A percentile compares a stretch with the other conserved stretches of the same genome.
Evolutionary conservation across 2,113 vertebrate species (phyloP).

Genomic region (Acanthisitta chloris): DNA sequence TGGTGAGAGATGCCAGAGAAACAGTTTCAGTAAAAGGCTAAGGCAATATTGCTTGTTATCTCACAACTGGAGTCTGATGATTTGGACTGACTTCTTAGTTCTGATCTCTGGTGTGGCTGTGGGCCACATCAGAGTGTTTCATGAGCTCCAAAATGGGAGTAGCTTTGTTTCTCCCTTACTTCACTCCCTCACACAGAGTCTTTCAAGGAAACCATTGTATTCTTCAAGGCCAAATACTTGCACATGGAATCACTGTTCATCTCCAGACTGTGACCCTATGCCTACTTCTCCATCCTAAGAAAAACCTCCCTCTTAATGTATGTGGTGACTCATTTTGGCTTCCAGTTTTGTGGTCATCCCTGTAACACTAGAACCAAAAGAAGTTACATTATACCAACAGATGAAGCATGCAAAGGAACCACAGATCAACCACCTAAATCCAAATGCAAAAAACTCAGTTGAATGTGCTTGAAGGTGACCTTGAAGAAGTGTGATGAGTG

Average conservation of each 20-base stretch:
- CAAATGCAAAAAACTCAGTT: background rate
- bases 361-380: background rate
- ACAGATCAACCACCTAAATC: background rate
- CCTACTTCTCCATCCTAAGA: fast-evolving
- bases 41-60: background rate
- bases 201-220: background rate
- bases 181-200: background rate
- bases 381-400: background rate
- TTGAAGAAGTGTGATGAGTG: background rate
- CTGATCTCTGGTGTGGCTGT: background rate
- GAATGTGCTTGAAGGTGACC: background rate
- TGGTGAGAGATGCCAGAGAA: background rate
- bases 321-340: background rate
- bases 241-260: background rate
- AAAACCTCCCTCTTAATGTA: background rate
- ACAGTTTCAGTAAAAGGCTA: background rate
- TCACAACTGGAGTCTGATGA: conserved; percentile 5
- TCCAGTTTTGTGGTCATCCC: background rate
- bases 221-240: background rate
- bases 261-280: background rate
- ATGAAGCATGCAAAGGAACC: fast-evolving
- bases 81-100: background rate
- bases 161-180: background rate
- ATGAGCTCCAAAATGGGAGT: background rate
- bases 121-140: background rate